A percentile compares a stretch with the other conserved stretches of the same genome.
Evolutionary conservation across 2,888 invertebrate species (phyloP).

Genomic region (Eupithecia subumbrata): DNA sequence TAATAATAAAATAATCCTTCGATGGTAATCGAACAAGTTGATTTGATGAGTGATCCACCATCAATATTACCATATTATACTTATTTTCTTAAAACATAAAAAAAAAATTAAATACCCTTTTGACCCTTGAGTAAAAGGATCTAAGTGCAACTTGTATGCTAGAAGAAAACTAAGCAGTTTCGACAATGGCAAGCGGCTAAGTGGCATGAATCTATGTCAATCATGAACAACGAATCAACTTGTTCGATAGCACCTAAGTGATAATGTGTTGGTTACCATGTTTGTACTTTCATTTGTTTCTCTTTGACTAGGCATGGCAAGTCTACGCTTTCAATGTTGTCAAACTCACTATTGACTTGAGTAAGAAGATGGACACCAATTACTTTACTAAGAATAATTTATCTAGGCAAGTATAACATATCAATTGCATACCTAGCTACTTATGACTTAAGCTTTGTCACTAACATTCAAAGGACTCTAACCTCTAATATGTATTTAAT

Average conservation of each 20-base stretch:
- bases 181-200: background rate
- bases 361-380: background rate
- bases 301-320: background rate
- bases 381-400: background rate
- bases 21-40: background rate
- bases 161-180: background rate
- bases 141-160: background rate
- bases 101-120: no score
- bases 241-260: background rate
- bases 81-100: no score
- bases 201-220: no score
- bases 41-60: background rate
- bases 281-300: background rate
- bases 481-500: constrained; percentile 11
- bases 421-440: constrained; percentile 19
- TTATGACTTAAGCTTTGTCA: constrained; percentile 32
- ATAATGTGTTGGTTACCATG: background rate
- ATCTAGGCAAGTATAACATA: background rate
- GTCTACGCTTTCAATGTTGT: background rate
- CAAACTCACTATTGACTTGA: constrained; percentile 11
- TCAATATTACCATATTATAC: no score
- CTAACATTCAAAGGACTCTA: constrained; percentile 25
- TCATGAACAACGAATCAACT: background rate
- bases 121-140: background rate
- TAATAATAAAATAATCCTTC: no score